These are phyloP conservation scores for Amphimallon solstitiale DNA, from an alignment of 2,888 invertebrate genomes.

Conservation along the genomic window DNA sequence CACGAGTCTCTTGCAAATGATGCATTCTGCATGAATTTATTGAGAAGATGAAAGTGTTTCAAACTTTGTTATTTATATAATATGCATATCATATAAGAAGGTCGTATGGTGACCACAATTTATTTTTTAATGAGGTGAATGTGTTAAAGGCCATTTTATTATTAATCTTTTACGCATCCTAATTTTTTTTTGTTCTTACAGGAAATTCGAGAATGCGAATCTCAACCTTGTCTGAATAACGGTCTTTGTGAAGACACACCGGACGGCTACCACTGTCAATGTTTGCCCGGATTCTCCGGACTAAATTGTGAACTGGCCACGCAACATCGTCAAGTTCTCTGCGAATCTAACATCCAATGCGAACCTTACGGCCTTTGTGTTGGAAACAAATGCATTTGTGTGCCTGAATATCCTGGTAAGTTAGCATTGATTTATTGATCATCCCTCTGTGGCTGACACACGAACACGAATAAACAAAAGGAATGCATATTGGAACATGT, in stretches of 20 bases:
- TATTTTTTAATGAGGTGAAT: no score
- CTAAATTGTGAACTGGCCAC: constrained; percentile 65
- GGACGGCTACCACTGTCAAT: constrained; percentile 68
- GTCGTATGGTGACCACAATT: no score
- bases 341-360: constrained; percentile 48
- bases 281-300: constrained; percentile 67
- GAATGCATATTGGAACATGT: background rate
- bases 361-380: constrained; percentile 36
- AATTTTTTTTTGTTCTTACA: constrained; percentile 47
- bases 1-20: no score
- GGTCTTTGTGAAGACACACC: constrained; percentile 71
- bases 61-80: no score
- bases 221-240: constrained; percentile 70
- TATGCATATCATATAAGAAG: no score
- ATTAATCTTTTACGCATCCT: background rate
- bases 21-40: no score
- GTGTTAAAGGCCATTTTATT: no score
- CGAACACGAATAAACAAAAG: no score
- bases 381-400: constrained; percentile 69
- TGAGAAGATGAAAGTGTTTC: no score
- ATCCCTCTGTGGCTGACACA: no score
- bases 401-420: constrained; percentile 71
- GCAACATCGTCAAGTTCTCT: constrained; percentile 48
- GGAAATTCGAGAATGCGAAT: constrained; percentile 68
- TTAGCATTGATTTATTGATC: constrained; percentile 25